phyloP scores from a whole-genome alignment of 2,888 invertebrate species.

The Antheraea yamamai region DNA sequence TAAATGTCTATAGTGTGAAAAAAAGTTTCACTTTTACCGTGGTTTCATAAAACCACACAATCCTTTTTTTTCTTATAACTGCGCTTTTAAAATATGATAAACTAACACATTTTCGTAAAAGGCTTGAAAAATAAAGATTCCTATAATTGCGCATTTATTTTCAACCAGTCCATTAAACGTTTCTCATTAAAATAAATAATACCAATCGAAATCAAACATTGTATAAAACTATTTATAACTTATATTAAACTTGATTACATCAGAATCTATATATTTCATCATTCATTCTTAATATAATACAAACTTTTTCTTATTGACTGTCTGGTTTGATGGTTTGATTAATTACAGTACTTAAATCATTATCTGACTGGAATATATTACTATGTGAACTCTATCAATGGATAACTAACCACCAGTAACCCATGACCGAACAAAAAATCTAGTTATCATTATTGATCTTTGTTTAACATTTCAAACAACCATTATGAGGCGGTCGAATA shows the following conservation, averaged over 20 bases:
- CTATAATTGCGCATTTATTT: no score
- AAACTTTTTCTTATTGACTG: slow-evolving; percentile 10
- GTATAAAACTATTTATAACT: not conserved
- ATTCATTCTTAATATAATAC: slow-evolving; percentile 17
- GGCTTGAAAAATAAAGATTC: no score
- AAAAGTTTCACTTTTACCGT: no score
- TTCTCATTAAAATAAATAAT: not conserved
- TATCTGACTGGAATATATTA: slow-evolving; percentile 28
- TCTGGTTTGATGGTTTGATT: slow-evolving; percentile 15
- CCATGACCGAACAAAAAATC: slow-evolving; percentile 43
- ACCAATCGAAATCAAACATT: not conserved
- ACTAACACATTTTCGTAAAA: no score
- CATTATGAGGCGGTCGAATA: slow-evolving; percentile 42
- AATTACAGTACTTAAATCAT: slow-evolving; percentile 34
- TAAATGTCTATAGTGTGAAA: no score
- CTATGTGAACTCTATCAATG: slow-evolving; percentile 38
- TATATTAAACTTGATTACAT: not conserved
- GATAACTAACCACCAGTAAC: slow-evolving; percentile 34
- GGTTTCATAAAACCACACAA: no score
- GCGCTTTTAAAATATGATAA: no score
- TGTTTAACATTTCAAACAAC: slow-evolving; percentile 38
- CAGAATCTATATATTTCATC: slow-evolving; percentile 2
- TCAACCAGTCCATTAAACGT: no score
- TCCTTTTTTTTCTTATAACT: no score
- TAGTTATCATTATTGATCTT: slow-evolving; percentile 35